phyloP scores from a whole-genome alignment of 1,140 invertebrate species.

The Trigoniulus corallinus region DNA sequence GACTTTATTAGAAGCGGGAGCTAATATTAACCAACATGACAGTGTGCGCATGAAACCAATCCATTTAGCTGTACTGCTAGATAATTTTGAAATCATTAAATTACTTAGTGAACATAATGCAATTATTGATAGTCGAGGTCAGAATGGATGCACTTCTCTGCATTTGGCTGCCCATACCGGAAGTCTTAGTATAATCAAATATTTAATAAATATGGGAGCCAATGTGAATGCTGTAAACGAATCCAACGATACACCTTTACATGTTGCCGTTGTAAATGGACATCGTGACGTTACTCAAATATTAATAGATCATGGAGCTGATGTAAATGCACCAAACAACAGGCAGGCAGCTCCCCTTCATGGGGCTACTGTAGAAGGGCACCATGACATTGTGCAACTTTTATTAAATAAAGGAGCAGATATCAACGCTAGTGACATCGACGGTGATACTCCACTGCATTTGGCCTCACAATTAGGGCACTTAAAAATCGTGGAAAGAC shows the following conservation, averaged over 20 bases:
- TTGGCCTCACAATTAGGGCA: background rate
- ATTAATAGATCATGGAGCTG: constrained; percentile 2
- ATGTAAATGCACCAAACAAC: background rate
- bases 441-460: background rate
- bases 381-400: background rate
- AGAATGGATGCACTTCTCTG: too few relatives aligned
- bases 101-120: too few relatives aligned
- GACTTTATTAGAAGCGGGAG: background rate
- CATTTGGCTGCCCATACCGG: background rate
- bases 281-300: background rate
- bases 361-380: constrained; percentile 2
- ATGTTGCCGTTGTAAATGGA: constrained; percentile 8
- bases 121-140: too few relatives aligned
- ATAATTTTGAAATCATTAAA: too few relatives aligned
- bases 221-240: constrained; percentile 1
- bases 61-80: too few relatives aligned
- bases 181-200: background rate
- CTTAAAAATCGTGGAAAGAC: background rate
- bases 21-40: too few relatives aligned
- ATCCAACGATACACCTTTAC: constrained; percentile 2
- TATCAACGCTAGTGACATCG: background rate
- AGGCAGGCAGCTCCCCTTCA: background rate
- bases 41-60: too few relatives aligned
- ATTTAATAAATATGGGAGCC: background rate
- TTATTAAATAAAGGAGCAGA: background rate